Percentiles rank a stretch among this genome's conserved stretches.
Conservation (phyloP, 2,113 vertebrate genomes). For the Pomatorhinus ruficollis region DNA sequence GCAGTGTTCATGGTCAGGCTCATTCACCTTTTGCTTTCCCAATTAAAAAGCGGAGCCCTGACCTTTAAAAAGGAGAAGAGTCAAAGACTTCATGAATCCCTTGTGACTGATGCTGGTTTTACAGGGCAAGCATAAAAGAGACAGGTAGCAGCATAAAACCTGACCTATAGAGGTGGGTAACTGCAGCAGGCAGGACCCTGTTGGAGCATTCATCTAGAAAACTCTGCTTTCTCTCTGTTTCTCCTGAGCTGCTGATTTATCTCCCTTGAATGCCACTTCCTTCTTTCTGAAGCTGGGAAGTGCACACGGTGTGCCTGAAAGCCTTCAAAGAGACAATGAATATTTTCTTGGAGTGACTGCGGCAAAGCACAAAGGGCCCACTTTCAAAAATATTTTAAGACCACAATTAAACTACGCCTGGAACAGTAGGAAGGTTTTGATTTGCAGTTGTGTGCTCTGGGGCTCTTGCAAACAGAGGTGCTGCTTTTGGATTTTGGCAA, state of each 20-base stretch:
- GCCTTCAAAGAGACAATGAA: neutral
- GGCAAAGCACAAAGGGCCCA: neutral
- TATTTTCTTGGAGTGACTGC: neutral
- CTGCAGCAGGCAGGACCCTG: neutral
- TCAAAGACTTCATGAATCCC: slow-evolving; percentile 52
- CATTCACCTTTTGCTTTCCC: slow-evolving; percentile 31
- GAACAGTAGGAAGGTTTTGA: neutral
- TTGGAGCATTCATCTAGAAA: neutral
- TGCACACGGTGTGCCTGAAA: neutral
- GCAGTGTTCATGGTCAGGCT: neutral
- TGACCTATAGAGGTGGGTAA: neutral
- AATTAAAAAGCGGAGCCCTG: slow-evolving; percentile 51
- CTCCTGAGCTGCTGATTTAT: neutral
- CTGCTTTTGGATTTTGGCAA: neutral
- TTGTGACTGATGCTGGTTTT: slow-evolving; percentile 10
- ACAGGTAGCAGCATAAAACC: slow-evolving; percentile 47
- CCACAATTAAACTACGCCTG: neutral
- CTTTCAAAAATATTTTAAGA: neutral
- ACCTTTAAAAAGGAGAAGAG: slow-evolving; percentile 50
- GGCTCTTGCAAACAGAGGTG: neutral
- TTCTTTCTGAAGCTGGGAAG: neutral
- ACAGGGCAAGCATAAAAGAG: slow-evolving; percentile 46
- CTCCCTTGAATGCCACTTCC: neutral
- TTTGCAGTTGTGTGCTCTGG: neutral
- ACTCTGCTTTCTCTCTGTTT: neutral